phyloP scores from a whole-genome alignment of 2,113 vertebrate genomes.

The Platanista minor region DNA sequence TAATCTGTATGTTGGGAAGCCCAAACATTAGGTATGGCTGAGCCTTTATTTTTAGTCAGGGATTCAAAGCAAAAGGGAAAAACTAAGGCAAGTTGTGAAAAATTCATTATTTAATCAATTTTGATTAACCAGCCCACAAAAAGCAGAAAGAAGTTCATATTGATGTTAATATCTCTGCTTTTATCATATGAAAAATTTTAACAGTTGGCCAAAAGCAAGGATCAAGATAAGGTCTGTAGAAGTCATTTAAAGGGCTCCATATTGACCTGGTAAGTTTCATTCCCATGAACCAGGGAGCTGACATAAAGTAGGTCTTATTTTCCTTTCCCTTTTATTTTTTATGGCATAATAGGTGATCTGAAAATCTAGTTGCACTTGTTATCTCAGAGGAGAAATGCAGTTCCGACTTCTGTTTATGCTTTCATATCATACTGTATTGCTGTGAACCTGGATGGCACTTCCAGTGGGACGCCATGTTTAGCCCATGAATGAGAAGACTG shows the following conservation, averaged over 20 bases:
- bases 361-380: constrained; percentile 31
- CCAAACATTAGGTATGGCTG: constrained; percentile 41
- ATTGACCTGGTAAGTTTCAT: constrained; percentile 33
- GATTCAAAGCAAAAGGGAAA: constrained; percentile 59
- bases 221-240: neutral
- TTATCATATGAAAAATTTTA: constrained; percentile 57
- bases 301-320: constrained; percentile 54
- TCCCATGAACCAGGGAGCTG: constrained; percentile 35
- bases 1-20: constrained; percentile 66
- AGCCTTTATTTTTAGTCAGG: constrained; percentile 35
- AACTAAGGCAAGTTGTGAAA: constrained; percentile 61
- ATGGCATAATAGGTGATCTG: constrained; percentile 34
- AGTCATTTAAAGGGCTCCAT: constrained; percentile 55
- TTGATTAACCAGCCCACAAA: constrained; percentile 54
- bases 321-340: constrained; percentile 65
- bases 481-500: constrained; percentile 58
- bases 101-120: constrained; percentile 52
- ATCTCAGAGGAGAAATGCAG: constrained; percentile 49
- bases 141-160: constrained; percentile 47
- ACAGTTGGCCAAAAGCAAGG: neutral
- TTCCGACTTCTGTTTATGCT: constrained; percentile 61
- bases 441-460: constrained; percentile 52
- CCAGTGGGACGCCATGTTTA: constrained; percentile 55
- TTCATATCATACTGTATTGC: constrained; percentile 48
- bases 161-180: constrained; percentile 37